phyloP scores from a whole-genome alignment of 2,888 invertebrate species.

The Stenodera caucasica region DNA sequence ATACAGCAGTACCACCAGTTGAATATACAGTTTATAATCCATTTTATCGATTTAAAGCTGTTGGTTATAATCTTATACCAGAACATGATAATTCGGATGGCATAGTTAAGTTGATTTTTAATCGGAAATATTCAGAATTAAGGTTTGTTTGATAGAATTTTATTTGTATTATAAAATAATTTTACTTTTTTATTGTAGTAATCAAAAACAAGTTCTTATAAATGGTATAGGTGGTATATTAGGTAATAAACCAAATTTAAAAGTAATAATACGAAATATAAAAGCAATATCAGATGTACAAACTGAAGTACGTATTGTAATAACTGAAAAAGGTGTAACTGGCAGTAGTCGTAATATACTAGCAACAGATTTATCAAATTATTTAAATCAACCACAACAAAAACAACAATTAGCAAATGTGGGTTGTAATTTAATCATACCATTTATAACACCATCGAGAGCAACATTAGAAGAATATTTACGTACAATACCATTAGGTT shows the following conservation, averaged over 20 bases:
- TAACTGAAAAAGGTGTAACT: slow-evolving; percentile 70
- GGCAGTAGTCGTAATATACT: slow-evolving; percentile 70
- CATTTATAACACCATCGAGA: slow-evolving; percentile 76
- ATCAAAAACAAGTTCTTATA: slow-evolving; percentile 71
- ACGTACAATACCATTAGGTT: slow-evolving; percentile 87
- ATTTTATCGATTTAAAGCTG: slow-evolving; percentile 90
- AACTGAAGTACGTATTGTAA: slow-evolving; percentile 72
- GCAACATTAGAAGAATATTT: slow-evolving; percentile 85
- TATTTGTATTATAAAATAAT: background rate
- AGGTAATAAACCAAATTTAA: slow-evolving; percentile 83
- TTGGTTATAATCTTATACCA: slow-evolving; percentile 89
- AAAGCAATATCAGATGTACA: slow-evolving; percentile 78
- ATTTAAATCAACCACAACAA: slow-evolving; percentile 69
- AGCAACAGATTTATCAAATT: slow-evolving; percentile 71
- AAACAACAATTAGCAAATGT: slow-evolving; percentile 74
- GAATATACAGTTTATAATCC: slow-evolving; percentile 88
- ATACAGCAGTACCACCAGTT: slow-evolving; percentile 73
- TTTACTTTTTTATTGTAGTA: slow-evolving; percentile 53
- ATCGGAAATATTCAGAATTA: slow-evolving; percentile 78
- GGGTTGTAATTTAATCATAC: slow-evolving; percentile 70
- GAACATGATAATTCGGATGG: slow-evolving; percentile 90
- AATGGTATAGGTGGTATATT: slow-evolving; percentile 70
- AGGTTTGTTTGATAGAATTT: slow-evolving; percentile 58
- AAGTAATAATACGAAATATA: slow-evolving; percentile 75
- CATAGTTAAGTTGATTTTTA: slow-evolving; percentile 81